A percentile compares a stretch with the other conserved stretches of the same genome.
Conservation (phyloP, 2,888 invertebrate genomes). For the Biston stratarius region DNA sequence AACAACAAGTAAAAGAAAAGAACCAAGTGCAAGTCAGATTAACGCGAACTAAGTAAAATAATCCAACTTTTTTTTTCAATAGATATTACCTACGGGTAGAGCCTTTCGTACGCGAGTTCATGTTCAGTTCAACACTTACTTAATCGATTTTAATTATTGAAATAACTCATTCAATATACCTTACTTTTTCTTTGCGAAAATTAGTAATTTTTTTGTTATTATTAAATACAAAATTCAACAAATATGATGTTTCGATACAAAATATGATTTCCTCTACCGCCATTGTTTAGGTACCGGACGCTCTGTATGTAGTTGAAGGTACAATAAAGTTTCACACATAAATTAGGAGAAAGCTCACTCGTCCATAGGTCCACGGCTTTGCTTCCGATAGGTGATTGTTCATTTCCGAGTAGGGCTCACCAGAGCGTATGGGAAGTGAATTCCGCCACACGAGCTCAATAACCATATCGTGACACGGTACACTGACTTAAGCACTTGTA, state of each 20-base stretch:
- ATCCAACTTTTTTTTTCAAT: too few species aligned
- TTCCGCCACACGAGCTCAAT: constrained; percentile 59
- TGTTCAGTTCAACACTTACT: too few species aligned
- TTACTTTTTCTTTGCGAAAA: too few species aligned
- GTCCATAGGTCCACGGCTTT: constrained; percentile 48
- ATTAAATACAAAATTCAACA: too few species aligned
- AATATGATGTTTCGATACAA: neutral
- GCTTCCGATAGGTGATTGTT: constrained; percentile 74
- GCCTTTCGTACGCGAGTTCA: too few species aligned
- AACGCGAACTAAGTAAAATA: too few species aligned
- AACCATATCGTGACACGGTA: constrained; percentile 49
- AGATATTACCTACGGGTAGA: too few species aligned
- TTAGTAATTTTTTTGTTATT: too few species aligned
- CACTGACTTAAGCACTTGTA: constrained; percentile 31
- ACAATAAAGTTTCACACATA: constrained; percentile 62
- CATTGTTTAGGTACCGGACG: constrained; percentile 22
- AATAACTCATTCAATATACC: too few species aligned
- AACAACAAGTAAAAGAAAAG: too few species aligned
- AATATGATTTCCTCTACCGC: neutral
- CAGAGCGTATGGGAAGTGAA: constrained; percentile 62
- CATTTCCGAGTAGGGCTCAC: constrained; percentile 69
- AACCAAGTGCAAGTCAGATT: too few species aligned
- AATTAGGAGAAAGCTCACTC: constrained; percentile 56
- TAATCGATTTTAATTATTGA: too few species aligned
- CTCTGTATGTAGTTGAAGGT: constrained; percentile 8